Evolutionary conservation across 2,797 vertebrate species (phyloP).

Genomic region (Phaenicophaeus curvirostris): DNA sequence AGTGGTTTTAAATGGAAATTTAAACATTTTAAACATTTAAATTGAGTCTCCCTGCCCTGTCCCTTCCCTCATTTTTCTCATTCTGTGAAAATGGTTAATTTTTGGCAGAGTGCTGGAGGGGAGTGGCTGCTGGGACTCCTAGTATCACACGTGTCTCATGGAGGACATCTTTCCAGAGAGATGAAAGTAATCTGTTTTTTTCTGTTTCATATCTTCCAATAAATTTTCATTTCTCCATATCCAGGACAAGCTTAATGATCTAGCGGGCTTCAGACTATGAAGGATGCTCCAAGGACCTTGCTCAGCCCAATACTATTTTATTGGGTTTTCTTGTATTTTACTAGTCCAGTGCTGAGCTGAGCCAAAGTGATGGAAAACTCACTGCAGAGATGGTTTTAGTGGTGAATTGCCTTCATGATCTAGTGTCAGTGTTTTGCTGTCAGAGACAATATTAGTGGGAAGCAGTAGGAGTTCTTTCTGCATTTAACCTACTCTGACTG

Average conservation of each 20-base stretch:
- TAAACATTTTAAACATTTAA: not conserved
- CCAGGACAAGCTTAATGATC: not conserved
- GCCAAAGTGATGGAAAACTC: not conserved
- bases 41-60: not conserved
- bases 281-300: not conserved
- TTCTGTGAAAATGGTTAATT: not conserved
- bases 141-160: not conserved
- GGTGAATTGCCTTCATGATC: not conserved
- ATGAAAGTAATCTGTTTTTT: not conserved
- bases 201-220: not conserved
- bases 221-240: not conserved
- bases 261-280: not conserved
- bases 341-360: not conserved
- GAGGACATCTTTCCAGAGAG: not conserved
- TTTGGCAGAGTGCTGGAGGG: not conserved
- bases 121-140: accelerated
- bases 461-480: not conserved
- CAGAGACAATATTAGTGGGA: not conserved
- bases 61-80: not conserved
- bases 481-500: not conserved
- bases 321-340: not conserved
- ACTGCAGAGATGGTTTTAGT: not conserved
- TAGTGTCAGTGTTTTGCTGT: not conserved
- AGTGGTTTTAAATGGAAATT: not conserved
- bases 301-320: not conserved